A percentile compares a stretch with the other conserved stretches of the same genome.
Conservation (phyloP, 2,113 vertebrate genomes). For the Corythaixoides concolor region DNA sequence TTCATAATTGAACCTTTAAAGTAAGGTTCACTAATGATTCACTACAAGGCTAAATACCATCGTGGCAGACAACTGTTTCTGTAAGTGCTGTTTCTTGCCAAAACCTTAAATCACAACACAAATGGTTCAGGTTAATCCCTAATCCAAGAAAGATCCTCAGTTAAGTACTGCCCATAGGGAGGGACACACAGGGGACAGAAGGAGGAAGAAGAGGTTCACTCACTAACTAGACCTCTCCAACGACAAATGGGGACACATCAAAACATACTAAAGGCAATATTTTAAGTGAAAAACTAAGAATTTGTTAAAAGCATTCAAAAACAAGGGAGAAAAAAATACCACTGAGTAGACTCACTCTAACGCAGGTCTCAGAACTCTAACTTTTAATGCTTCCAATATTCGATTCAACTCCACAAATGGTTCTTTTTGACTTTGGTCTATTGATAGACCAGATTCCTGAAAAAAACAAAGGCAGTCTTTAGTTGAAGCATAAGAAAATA, state of each 20-base stretch:
- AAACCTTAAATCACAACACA: neutral
- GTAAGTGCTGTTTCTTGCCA: neutral
- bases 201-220: neutral
- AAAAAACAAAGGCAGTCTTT: neutral
- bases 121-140: neutral
- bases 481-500: neutral
- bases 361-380: slow-evolving; percentile 84
- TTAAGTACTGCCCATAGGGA: neutral
- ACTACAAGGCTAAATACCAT: neutral
- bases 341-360: slow-evolving; percentile 78
- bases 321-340: neutral
- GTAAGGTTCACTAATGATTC: neutral
- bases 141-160: neutral
- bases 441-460: slow-evolving; percentile 85
- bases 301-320: neutral
- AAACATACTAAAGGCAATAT: neutral
- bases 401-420: slow-evolving; percentile 86
- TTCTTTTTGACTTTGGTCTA: slow-evolving; percentile 86
- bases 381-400: slow-evolving; percentile 87
- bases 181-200: neutral
- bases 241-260: neutral
- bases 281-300: neutral
- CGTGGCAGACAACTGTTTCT: neutral
- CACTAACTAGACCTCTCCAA: neutral
- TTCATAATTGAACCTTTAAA: neutral